phyloP scores from a whole-genome alignment of 1,140 invertebrate genomes.

The Proales similis region DNA sequence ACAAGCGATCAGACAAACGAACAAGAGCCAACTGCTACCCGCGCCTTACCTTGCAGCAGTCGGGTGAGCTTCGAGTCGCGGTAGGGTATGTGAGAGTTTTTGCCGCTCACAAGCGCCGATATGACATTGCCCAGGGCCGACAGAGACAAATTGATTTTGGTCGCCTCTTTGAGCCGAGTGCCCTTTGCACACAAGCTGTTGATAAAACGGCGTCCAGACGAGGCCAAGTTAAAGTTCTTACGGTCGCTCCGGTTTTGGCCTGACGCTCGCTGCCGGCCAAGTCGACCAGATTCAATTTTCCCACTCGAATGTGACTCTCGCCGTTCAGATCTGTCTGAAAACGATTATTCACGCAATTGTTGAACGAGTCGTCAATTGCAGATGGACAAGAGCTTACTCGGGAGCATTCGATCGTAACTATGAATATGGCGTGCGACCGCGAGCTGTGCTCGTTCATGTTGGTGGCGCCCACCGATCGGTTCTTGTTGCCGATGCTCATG shows the following conservation, averaged over 20 bases:
- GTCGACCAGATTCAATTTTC: slow-evolving; percentile 94
- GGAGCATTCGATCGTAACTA: slow-evolving; percentile 73
- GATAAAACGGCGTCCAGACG: background rate
- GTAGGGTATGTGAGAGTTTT: slow-evolving; percentile 44
- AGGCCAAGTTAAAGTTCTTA: slow-evolving; percentile 41
- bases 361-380: background rate
- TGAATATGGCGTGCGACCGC: slow-evolving; percentile 96
- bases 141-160: slow-evolving; percentile 86
- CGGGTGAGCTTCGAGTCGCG: slow-evolving; percentile 53
- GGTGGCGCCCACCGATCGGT: slow-evolving; percentile 77
- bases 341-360: too few relatives aligned
- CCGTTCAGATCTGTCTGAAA: slow-evolving; percentile 44
- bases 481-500: slow-evolving; percentile 67
- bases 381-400: slow-evolving; percentile 46
- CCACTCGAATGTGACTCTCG: slow-evolving; percentile 46
- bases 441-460: slow-evolving; percentile 99
- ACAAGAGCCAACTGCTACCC: too few relatives aligned
- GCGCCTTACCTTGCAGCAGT: slow-evolving; percentile 45
- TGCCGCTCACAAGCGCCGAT: slow-evolving; percentile 68
- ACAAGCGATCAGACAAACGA: too few relatives aligned
- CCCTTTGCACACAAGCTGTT: slow-evolving; percentile 62
- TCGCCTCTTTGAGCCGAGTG: slow-evolving; percentile 82
- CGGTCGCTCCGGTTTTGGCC: slow-evolving; percentile 67
- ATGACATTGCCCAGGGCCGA: slow-evolving; percentile 91
- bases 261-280: slow-evolving; percentile 93